Conservation (phyloP, 2,888 invertebrate genomes). For the Chrysina gloriosa region DNA sequence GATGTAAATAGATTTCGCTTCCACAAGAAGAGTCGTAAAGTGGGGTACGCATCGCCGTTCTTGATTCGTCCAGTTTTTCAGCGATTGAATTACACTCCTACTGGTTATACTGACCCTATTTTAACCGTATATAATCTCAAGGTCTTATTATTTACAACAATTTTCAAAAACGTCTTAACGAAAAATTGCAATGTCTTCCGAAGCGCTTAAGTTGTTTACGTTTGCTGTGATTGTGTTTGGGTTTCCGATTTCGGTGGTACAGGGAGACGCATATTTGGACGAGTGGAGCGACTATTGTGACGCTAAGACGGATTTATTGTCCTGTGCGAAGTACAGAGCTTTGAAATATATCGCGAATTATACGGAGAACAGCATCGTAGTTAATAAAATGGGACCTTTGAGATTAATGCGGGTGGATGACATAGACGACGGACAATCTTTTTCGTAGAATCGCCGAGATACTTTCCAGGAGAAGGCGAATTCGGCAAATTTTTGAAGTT, state of each 20-base stretch:
- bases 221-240: neutral
- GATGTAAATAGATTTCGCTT: slow-evolving; percentile 3
- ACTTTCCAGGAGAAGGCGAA: slow-evolving; percentile 52
- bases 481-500: slow-evolving; percentile 57
- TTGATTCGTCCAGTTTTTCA: slow-evolving; percentile 19
- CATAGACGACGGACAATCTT: slow-evolving; percentile 42
- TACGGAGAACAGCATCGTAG: slow-evolving; percentile 48
- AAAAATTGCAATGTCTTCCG: slow-evolving; percentile 10
- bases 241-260: neutral
- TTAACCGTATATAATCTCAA: slow-evolving; percentile 36
- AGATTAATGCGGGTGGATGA: slow-evolving; percentile 53
- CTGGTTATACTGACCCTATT: slow-evolving; percentile 38
- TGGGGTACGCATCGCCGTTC: slow-evolving; percentile 15
- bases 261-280: slow-evolving; percentile 54
- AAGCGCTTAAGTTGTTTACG: slow-evolving; percentile 4
- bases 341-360: slow-evolving; percentile 54
- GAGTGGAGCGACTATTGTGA: slow-evolving; percentile 54
- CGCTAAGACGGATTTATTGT: slow-evolving; percentile 49
- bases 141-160: slow-evolving; percentile 27
- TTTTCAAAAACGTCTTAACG: slow-evolving; percentile 7
- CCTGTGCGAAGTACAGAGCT: slow-evolving; percentile 57
- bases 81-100: slow-evolving; percentile 28
- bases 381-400: slow-evolving; percentile 47
- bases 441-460: slow-evolving; percentile 47
- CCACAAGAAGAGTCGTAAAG: neutral